These are phyloP conservation scores for Bucco capensis DNA, from an alignment of 2,113 vertebrate species.

Conservation along the genomic window DNA sequence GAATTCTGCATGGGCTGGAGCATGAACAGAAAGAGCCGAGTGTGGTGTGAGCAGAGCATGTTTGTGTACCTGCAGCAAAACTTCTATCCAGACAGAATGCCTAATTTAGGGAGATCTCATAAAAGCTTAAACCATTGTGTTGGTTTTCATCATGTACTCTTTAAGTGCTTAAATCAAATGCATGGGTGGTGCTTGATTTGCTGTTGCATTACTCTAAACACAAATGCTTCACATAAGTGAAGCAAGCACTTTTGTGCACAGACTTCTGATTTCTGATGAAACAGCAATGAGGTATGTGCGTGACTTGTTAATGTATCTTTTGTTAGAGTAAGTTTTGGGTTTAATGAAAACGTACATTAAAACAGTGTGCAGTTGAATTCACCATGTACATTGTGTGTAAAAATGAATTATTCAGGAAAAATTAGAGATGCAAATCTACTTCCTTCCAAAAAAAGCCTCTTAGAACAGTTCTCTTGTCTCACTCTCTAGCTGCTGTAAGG, in stretches of 20 bases:
- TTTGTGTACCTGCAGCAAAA: neutral
- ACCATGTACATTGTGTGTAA: rapidly evolving
- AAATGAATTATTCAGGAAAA: neutral
- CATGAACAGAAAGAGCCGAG: neutral
- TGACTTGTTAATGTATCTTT: neutral
- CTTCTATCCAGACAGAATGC: neutral
- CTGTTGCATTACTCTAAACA: neutral
- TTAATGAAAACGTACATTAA: neutral
- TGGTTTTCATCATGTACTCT: neutral
- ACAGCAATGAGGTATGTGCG: rapidly evolving
- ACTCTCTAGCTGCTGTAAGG: neutral
- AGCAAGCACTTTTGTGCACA: neutral
- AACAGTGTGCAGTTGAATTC: neutral
- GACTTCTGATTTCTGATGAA: neutral
- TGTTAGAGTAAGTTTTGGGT: neutral
- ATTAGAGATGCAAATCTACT: neutral
- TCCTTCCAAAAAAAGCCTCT: neutral
- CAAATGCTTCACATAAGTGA: neutral
- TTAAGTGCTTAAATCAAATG: neutral
- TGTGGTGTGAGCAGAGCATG: neutral
- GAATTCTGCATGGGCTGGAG: neutral
- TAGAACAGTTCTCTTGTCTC: neutral
- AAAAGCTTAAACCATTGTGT: neutral
- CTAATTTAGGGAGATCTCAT: neutral
- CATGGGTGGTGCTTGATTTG: neutral